phyloP scores from a whole-genome alignment of 30 jellyfish, hydroid and myxozoan genomes.

The Pseudorhiza aurosa region DNA sequence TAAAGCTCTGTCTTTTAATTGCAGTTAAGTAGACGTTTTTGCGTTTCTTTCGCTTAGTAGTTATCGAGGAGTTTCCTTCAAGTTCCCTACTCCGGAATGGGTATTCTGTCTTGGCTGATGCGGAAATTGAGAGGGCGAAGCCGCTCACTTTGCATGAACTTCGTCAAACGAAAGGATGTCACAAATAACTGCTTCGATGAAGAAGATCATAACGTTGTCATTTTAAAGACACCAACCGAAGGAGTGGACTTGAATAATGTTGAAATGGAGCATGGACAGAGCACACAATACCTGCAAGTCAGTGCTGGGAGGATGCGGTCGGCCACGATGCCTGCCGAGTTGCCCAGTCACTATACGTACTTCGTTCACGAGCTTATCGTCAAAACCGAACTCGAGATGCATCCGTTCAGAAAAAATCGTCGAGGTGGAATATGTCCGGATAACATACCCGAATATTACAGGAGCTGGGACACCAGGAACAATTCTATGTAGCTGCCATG shows the following conservation, averaged over 20 bases:
- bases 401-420: slow-evolving; percentile 26
- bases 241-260: not conserved
- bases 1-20: no score
- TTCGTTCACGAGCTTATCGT: not conserved
- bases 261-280: no score
- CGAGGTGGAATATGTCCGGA: slow-evolving; percentile 52
- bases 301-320: not conserved
- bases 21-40: no score
- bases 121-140: not conserved
- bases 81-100: not conserved
- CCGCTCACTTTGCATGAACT: not conserved
- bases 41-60: no score
- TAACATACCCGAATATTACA: slow-evolving; percentile 29
- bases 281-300: no score
- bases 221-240: not conserved
- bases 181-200: not conserved
- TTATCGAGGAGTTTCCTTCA: no score
- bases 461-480: slow-evolving; percentile 44
- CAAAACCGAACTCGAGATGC: slow-evolving; percentile 8
- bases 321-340: slow-evolving; percentile 6
- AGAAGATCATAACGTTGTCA: not conserved
- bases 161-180: not conserved
- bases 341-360: slow-evolving; percentile 15
- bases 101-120: not conserved
- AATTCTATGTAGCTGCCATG: slow-evolving; percentile 27